Evolutionary conservation across 2,797 vertebrate species (phyloP).

Genomic region (Leptatherina wallacei): DNA sequence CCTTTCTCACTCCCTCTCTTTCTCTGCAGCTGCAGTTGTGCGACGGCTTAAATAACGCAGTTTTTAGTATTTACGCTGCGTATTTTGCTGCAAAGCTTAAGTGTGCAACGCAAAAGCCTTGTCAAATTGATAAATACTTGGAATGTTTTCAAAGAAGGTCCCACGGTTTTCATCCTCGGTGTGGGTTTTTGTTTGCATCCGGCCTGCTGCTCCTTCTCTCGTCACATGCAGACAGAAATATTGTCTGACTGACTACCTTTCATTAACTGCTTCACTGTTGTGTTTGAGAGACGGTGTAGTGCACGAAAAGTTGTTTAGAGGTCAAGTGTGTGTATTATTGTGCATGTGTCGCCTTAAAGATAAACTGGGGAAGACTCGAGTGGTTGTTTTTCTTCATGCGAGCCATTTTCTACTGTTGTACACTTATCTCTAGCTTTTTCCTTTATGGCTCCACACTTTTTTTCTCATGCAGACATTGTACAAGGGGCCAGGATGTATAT

Average conservation of each 20-base stretch:
- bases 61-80: constrained; percentile 48
- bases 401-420: constrained; percentile 47
- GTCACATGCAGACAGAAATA: constrained; percentile 17
- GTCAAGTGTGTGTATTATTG: constrained; percentile 28
- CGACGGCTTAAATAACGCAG: constrained; percentile 42
- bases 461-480: constrained; percentile 62
- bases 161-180: constrained; percentile 24
- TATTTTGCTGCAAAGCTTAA: constrained; percentile 48
- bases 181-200: constrained; percentile 30
- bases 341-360: constrained; percentile 24
- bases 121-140: constrained; percentile 20
- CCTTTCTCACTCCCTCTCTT: constrained; percentile 52
- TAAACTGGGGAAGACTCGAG: constrained; percentile 59
- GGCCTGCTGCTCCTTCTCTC: constrained; percentile 5
- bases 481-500: constrained; percentile 84
- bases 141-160: constrained; percentile 5
- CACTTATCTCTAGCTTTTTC: constrained; percentile 88
- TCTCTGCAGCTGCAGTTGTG: constrained; percentile 73
- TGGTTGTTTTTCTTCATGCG: constrained; percentile 62
- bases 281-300: constrained; percentile 38
- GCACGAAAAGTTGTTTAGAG: constrained; percentile 43
- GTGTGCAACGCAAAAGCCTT: constrained; percentile 28
- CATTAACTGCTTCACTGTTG: constrained; percentile 51
- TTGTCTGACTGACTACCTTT: constrained; percentile 49
- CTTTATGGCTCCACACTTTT: constrained; percentile 1